Evolutionary conservation across 2,113 vertebrate species (phyloP).

Genomic region (Cathartes aura): DNA sequence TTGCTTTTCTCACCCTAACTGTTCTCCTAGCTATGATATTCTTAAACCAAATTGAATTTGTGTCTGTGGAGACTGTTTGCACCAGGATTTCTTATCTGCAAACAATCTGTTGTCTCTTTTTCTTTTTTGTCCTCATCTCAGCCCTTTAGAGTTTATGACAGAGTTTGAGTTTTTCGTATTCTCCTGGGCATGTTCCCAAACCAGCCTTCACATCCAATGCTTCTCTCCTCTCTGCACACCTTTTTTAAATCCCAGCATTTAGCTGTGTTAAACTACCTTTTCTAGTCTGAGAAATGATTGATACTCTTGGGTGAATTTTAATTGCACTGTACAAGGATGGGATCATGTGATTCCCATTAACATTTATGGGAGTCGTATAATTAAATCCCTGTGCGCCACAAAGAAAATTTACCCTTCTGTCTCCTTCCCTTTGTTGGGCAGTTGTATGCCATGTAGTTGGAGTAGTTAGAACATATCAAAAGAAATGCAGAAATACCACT

Average conservation of each 20-base stretch:
- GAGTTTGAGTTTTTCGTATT: neutral
- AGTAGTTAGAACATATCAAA: neutral
- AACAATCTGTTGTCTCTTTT: neutral
- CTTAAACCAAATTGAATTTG: neutral
- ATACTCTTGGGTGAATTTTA: slow-evolving; percentile 21
- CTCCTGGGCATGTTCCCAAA: neutral
- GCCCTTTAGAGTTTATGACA: neutral
- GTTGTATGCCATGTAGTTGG: neutral
- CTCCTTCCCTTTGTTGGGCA: neutral
- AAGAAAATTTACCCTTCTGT: neutral
- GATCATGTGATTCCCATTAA: slow-evolving; percentile 28
- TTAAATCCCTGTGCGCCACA: neutral
- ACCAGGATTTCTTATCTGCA: neutral
- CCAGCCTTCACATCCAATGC: neutral
- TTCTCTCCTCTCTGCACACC: neutral
- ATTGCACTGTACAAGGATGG: neutral
- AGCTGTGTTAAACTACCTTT: slow-evolving; percentile 1
- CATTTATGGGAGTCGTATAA: neutral
- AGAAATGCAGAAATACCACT: neutral
- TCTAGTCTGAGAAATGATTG: neutral
- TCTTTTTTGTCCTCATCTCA: neutral
- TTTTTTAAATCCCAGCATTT: neutral
- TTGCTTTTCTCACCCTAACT: neutral
- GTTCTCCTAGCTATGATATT: neutral
- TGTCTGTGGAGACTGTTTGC: neutral